These are phyloP conservation scores for Brachypodius melanocephalos DNA, from an alignment of 2,113 vertebrate species.

Conservation along the genomic window DNA sequence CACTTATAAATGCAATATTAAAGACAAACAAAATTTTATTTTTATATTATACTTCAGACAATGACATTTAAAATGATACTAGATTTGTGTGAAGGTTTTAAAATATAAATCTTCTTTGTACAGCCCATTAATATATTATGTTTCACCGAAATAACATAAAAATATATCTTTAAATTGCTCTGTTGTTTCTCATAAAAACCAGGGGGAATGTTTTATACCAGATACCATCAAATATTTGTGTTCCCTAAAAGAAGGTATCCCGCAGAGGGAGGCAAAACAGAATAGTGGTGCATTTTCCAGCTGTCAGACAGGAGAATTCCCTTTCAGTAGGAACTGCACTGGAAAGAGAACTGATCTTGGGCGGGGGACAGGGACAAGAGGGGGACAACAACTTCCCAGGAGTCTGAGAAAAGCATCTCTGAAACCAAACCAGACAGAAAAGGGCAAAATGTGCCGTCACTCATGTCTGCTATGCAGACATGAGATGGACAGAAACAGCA, in stretches of 20 bases:
- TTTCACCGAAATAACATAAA: conserved; percentile 47
- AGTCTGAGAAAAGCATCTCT: background rate
- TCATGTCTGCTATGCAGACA: background rate
- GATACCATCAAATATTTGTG: conserved; percentile 37
- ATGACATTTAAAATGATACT: conserved; percentile 54
- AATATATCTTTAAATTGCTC: conserved; percentile 45
- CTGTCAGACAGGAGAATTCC: background rate
- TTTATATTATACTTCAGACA: conserved; percentile 44
- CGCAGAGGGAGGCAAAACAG: background rate
- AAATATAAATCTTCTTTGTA: conserved; percentile 60
- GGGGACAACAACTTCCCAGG: background rate
- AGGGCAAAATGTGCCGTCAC: background rate
- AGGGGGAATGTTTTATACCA: background rate
- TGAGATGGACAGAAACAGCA: background rate
- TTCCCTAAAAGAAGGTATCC: conserved; percentile 20
- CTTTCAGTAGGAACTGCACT: background rate
- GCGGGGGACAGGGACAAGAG: background rate
- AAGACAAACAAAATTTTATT: conserved; percentile 63
- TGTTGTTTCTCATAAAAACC: conserved; percentile 46
- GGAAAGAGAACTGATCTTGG: background rate
- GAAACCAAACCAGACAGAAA: background rate
- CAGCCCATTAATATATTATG: conserved; percentile 64
- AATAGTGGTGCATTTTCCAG: conserved; percentile 43
- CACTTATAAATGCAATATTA: conserved; percentile 59
- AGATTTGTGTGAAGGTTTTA: conserved; percentile 54